Base-by-base conservation (phyloP, 2,113 vertebrate genomes). In the Vireo altiloquus region DNA sequence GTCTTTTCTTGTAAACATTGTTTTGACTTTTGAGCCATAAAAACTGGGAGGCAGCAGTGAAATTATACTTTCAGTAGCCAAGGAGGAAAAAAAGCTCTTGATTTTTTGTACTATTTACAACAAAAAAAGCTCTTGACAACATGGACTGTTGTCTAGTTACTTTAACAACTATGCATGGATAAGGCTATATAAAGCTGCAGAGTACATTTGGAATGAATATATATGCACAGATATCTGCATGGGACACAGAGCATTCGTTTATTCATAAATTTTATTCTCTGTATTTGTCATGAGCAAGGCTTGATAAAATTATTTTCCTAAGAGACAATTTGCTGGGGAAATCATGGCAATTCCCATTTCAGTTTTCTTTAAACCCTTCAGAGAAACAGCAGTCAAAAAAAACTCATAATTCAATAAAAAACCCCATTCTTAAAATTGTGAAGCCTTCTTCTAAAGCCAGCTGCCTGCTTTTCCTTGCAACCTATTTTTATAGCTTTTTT, bases 171-270 rank as follows among this genome's bases (percentile, higher is more conserved):
- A 65, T 68, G 81, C 60, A 84, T 49, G 47, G 56, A 66, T 82
- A 94, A 84, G 49, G 30, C 23, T 89, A 39, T 24, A 52, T 21
- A 63, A 69, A 94, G 40, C 94, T 94, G 76, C 87, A 75, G 85
- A 92, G 92, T 40, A 94, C 33, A 57, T 85, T 74, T 92, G 44
- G 69, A 95, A 95, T 84, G 78, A 69, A 94, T 92, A 84, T 78
- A 49, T 39, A n/a, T 82, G 53, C 39, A 82, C 49, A 68, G 77
- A 60, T 86, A 82, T 85, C 47, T 83, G 35, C 60, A 88, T 75
- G 79, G 65, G 35, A 65, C 40, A 78, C 70, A 94, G 27, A 52
- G 11, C 27, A 47, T 78, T 84, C 87, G 15, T 77, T 87, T 81
- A 87, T 54, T 54, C 17, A 46, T 33, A 95, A 89, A 91, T 60